Evolutionary conservation across 92 coral and sea anemone genomes (phyloP), one percentile per base, ranked within the genome.

Genomic region (Actinostola sp.): DNA sequence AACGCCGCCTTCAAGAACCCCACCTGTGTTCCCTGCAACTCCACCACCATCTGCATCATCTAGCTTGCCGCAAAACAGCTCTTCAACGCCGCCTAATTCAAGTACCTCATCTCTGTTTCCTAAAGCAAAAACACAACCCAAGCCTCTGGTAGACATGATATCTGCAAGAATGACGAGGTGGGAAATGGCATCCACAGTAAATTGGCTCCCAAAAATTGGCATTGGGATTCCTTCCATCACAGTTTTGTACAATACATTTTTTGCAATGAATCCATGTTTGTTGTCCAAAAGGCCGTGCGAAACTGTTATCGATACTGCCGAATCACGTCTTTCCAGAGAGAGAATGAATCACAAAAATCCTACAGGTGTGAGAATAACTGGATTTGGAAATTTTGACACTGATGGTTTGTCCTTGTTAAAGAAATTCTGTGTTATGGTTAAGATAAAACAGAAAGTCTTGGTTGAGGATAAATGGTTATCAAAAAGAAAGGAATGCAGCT

Each of bases 311-410:
- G 27, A 24, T 16, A 3, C 21, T 50, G 57, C 23, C 6, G 21
- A 24, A 7, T 17, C 21, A 50, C 27, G 6, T 17, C 57, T 50
- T 50, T 24, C 57, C 21, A 50, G 3, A 24, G 57, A 50, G n/a
- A 58, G 19, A 28, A 20, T 29, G 30, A 20, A 24, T 58, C 5
- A 31, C 8, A 58, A 58, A 25, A 24, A 20, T 24, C 65, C 73
- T 8, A 43, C 33, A 19, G 73, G 73, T 15, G 63, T 67, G 31
- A 28, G 29, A 21, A 67, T 67, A 29, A 26, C 32, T 21, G n/a
- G 30, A 58, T 30, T 67, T 25, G 81, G 81, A 53, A 63, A 67
- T 34, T 75, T 75, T 52, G 53, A 67, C 17, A 46, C 44, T 28
- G 54, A 24, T 53, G 73, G 62, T n/a, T 14, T 64, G 23, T n/a